A percentile compares a stretch with the other conserved stretches of the same genome.
Conservation (phyloP, 2,113 vertebrate genomes). For the Nestor notabilis region DNA sequence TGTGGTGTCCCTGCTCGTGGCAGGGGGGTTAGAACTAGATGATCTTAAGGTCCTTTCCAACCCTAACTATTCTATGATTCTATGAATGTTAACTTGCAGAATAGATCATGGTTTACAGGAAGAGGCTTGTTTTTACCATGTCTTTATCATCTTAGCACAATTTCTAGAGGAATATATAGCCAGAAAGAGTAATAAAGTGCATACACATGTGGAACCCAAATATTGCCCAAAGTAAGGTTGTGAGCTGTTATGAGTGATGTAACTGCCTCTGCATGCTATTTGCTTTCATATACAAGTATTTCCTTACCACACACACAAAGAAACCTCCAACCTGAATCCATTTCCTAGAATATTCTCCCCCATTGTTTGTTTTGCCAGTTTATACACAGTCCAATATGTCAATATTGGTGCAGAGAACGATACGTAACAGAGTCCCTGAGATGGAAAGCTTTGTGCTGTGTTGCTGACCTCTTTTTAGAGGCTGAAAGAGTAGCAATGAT, state of each 20-base stretch:
- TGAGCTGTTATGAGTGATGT: not conserved
- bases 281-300: not conserved
- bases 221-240: not conserved
- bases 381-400: not conserved
- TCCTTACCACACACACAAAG: not conserved
- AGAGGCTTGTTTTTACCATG: not conserved
- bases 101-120: not conserved
- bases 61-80: too few species aligned
- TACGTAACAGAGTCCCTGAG: not conserved
- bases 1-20: too few species aligned
- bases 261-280: not conserved
- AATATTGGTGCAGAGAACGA: rapidly evolving
- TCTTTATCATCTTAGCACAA: not conserved
- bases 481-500: not conserved
- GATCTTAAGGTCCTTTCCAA: too few species aligned
- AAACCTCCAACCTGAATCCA: not conserved
- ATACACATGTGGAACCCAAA: not conserved
- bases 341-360: not conserved
- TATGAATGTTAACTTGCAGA: not conserved
- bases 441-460: not conserved
- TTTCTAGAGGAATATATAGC: not conserved
- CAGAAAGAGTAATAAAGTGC: not conserved
- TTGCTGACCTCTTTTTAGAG: not conserved
- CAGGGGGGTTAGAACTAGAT: too few species aligned
- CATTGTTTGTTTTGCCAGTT: not conserved